phyloP scores from a whole-genome alignment of 2,888 invertebrate species.

The Aplocera efformata region DNA sequence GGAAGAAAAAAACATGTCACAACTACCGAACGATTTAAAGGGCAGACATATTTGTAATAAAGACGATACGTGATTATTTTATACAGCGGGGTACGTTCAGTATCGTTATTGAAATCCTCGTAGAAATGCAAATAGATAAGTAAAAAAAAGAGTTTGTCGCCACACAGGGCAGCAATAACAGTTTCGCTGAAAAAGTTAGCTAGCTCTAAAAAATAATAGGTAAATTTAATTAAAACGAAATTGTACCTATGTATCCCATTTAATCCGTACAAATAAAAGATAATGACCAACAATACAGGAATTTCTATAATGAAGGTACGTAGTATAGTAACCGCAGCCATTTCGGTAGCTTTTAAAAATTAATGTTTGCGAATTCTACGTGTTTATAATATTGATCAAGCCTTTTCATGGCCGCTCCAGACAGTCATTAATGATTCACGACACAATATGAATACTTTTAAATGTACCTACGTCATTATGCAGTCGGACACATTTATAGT shows the following conservation, averaged over 20 bases:
- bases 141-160: constrained; percentile 13
- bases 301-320: constrained; percentile 1
- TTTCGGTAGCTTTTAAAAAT: constrained; percentile 7
- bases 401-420: not conserved
- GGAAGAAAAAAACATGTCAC: too few relatives aligned
- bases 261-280: constrained; percentile 15
- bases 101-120: too few relatives aligned
- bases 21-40: too few relatives aligned
- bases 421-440: too few relatives aligned
- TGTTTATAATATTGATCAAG: not conserved
- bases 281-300: constrained; percentile 14
- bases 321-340: constrained; percentile 6
- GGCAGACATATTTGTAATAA: too few relatives aligned
- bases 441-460: too few relatives aligned
- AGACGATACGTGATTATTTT: too few relatives aligned
- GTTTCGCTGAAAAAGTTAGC: constrained; percentile 29
- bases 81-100: too few relatives aligned
- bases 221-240: constrained; percentile 25
- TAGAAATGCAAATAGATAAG: too few relatives aligned
- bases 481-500: too few relatives aligned
- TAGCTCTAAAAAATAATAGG: constrained; percentile 26
- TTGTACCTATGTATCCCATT: constrained; percentile 1
- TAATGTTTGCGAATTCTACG: constrained; percentile 3
- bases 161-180: constrained; percentile 21
- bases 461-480: too few relatives aligned